These are phyloP conservation scores for Leptodirus hochenwartii DNA, from an alignment of 2,888 invertebrate genomes.

Conservation along the genomic window DNA sequence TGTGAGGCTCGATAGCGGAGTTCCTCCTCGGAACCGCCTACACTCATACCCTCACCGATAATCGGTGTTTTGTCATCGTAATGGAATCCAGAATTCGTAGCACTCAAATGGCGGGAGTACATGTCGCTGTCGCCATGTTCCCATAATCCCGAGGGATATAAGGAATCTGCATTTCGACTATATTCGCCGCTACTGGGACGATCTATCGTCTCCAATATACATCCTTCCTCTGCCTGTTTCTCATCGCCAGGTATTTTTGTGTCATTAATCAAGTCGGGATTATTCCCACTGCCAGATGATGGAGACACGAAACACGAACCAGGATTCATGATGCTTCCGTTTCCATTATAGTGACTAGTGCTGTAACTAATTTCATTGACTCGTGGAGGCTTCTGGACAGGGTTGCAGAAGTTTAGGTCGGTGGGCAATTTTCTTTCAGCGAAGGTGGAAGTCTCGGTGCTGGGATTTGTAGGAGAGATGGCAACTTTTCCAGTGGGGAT, in stretches of 20 bases:
- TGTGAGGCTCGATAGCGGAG: slow-evolving; percentile 26
- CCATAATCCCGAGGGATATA: slow-evolving; percentile 69
- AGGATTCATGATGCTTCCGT: slow-evolving; percentile 41
- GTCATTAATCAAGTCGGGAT: slow-evolving; percentile 74
- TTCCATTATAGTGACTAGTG: slow-evolving; percentile 48
- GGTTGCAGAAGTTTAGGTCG: slow-evolving; percentile 36
- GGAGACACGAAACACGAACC: slow-evolving; percentile 56
- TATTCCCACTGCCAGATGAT: slow-evolving; percentile 54
- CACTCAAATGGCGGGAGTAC: slow-evolving; percentile 36
- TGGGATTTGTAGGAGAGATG: slow-evolving; percentile 29
- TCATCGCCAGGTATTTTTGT: slow-evolving; percentile 46
- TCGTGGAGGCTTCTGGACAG: slow-evolving; percentile 53
- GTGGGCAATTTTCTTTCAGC: slow-evolving; percentile 25
- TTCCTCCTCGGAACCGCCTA: slow-evolving; percentile 43
- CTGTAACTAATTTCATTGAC: slow-evolving; percentile 49
- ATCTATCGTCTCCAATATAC: slow-evolving; percentile 23
- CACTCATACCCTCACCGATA: slow-evolving; percentile 41
- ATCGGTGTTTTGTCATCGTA: slow-evolving; percentile 62
- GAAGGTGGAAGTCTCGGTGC: slow-evolving; percentile 31
- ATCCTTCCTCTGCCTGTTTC: slow-evolving; percentile 24
- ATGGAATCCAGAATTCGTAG: slow-evolving; percentile 34
- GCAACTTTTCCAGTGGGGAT: slow-evolving; percentile 31
- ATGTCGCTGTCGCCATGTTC: slow-evolving; percentile 30
- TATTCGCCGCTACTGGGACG: slow-evolving; percentile 61
- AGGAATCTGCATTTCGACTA: slow-evolving; percentile 52